Evolutionary conservation across 2,888 invertebrate species (phyloP).

Genomic region (Timema podura): DNA sequence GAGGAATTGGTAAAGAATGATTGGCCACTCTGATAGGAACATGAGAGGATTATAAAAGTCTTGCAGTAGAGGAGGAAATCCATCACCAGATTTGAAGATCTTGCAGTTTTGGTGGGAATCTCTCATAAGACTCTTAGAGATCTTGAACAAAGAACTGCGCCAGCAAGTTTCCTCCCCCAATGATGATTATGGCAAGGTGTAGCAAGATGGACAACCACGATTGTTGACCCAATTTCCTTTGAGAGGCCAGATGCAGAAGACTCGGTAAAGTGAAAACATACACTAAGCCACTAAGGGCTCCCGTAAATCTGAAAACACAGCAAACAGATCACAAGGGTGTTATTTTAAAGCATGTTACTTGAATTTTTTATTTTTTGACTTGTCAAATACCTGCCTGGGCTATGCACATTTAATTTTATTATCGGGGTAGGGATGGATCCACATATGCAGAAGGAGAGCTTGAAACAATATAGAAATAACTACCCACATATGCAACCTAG

Average conservation of each 20-base stretch:
- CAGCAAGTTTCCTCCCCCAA: slow-evolving; percentile 70
- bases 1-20: neutral
- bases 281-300: slow-evolving; percentile 80
- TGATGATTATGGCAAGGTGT: slow-evolving; percentile 61
- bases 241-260: slow-evolving; percentile 67
- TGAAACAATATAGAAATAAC: no score
- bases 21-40: no score
- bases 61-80: no score
- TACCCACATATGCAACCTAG: no score
- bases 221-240: slow-evolving; percentile 57
- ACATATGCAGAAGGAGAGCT: no score
- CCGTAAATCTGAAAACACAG: slow-evolving; percentile 50
- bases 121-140: neutral
- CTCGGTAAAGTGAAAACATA: slow-evolving; percentile 84
- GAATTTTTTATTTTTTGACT: neutral
- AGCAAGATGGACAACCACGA: slow-evolving; percentile 53
- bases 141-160: slow-evolving; percentile 73
- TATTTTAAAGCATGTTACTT: neutral
- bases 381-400: no score
- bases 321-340: neutral
- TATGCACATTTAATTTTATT: no score
- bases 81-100: no score
- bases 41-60: no score
- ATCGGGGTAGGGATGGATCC: no score
- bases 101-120: no score